Percentiles rank a stretch among this genome's conserved stretches.
Evolutionary conservation across 1,140 invertebrate species (phyloP).

Genomic region (Lethrus apterus): DNA sequence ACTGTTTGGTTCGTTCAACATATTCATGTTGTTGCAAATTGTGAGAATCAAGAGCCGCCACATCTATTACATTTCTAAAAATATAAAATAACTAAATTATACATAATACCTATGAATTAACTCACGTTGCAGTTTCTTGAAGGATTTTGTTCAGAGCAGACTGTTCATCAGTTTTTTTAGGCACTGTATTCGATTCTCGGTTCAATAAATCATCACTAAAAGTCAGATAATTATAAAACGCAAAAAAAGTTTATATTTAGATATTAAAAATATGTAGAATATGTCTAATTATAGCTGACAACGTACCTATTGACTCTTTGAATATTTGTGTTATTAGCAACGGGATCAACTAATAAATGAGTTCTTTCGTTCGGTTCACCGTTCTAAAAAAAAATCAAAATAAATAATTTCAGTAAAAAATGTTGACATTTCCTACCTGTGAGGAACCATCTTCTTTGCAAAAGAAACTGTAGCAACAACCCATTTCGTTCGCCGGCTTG

Average conservation of each 20-base stretch:
- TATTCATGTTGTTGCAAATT: constrained; percentile 75
- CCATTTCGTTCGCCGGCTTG: too few species aligned
- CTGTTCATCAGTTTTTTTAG: constrained; percentile 80
- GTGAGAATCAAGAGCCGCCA: constrained; percentile 70
- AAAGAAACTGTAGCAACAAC: constrained; percentile 41
- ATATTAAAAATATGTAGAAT: constrained; percentile 18
- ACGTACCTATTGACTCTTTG: constrained; percentile 50
- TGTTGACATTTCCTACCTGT: constrained; percentile 28
- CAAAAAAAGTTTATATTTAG: constrained; percentile 18
- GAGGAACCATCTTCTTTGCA: constrained; percentile 38
- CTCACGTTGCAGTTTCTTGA: constrained; percentile 81
- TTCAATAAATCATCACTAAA: constrained; percentile 57
- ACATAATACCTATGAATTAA: constrained; percentile 25
- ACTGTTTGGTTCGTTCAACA: constrained; percentile 63
- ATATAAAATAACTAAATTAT: constrained; percentile 11
- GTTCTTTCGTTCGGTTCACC: constrained; percentile 60
- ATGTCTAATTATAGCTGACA: too few species aligned
- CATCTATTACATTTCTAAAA: constrained; percentile 74
- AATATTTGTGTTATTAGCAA: constrained; percentile 56
- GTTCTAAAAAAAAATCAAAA: constrained; percentile 38
- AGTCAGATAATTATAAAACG: constrained; percentile 17
- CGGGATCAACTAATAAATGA: constrained; percentile 59
- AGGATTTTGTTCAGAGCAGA: constrained; percentile 79
- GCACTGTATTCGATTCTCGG: constrained; percentile 55
- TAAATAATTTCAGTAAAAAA: neutral